Conservation (phyloP, 92 coral and sea anemone genomes). For the Montipora capitata region DNA sequence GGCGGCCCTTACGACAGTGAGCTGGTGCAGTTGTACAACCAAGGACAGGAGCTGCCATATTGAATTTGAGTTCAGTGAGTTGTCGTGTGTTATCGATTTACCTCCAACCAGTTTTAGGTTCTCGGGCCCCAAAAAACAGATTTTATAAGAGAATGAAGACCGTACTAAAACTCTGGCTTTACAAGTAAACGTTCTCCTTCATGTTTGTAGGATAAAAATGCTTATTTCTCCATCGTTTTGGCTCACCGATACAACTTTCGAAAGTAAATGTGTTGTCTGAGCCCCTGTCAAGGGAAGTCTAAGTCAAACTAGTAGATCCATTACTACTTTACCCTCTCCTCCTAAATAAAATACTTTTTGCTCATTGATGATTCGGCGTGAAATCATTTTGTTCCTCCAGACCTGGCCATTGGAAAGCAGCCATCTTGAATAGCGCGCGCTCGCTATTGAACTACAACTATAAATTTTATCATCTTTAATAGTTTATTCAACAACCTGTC, state of each 20-base stretch:
- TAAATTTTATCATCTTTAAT: too few relatives aligned
- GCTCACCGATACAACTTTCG: not conserved
- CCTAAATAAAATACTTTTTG: too few relatives aligned
- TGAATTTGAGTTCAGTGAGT: not conserved
- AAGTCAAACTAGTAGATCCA: not conserved
- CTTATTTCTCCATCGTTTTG: too few relatives aligned
- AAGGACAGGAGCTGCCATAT: not conserved
- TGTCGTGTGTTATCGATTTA: too few relatives aligned
- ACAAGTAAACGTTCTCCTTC: not conserved
- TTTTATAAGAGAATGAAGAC: not conserved
- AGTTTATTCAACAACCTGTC: too few relatives aligned
- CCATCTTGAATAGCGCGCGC: too few relatives aligned
- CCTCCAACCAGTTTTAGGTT: not conserved
- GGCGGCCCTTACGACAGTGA: not conserved
- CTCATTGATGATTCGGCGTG: too few relatives aligned
- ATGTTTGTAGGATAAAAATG: not conserved
- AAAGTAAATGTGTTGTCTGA: not conserved
- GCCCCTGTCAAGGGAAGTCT: conserved; percentile 1
- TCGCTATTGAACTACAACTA: too few relatives aligned
- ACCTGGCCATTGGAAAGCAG: too few relatives aligned
- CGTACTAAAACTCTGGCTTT: not conserved
- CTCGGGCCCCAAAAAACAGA: not conserved
- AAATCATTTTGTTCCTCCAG: too few relatives aligned
- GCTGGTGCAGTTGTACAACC: not conserved
- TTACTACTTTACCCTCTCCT: too few relatives aligned